Base-by-base conservation (phyloP, 2,888 invertebrate species). In the Neocrepidodera transversa region DNA sequence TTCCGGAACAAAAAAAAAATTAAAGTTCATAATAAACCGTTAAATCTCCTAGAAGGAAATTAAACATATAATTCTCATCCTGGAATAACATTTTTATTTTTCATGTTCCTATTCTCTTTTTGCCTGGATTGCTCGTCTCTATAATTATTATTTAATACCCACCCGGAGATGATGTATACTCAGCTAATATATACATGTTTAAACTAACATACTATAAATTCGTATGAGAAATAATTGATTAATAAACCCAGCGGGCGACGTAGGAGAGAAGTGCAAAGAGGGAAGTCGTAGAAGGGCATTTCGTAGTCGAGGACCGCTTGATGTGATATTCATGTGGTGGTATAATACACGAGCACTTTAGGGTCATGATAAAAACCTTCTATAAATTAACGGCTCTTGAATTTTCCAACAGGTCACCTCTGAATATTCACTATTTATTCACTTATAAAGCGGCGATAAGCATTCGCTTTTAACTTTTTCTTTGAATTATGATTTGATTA, bases 381-480 rank as follows among this genome's bases (percentile, higher is more conserved):
- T 57, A 63, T 63, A 56, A 63, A 63, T 63, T 63, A 61, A 52
- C 58, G 55, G 57, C 57, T 52, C 60, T 60, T 59, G 59, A 63
- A 60, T 63, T 58, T 57, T 55, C 62, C 55, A 50, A 57, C 61
- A 53, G 54, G 54, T 54, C 54, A 54, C 54, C 54, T 45, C 36
- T 54, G 54, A 45, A 54, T 54, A 47, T 54, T 54, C 45, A 26
- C 54, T 45, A 54, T 54, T n/a, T n/a, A n/a, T n/a, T n/a, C 45
- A 45, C 26, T 45, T 54, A 54, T 47, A 26, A 36, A 47, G 54
- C 54, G 36, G 36, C 54, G 32, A 53, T 53, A 53, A 45, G 50
- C 50, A 40, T 38, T 43, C 20, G 26, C 54, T 54, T 54, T 54
- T 35, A 35, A 54, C 45, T 54, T 45, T 54, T 54, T 54, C 36